phyloP scores from a whole-genome alignment of 2,797 vertebrate species.

The Pseudomugil tenellus region DNA sequence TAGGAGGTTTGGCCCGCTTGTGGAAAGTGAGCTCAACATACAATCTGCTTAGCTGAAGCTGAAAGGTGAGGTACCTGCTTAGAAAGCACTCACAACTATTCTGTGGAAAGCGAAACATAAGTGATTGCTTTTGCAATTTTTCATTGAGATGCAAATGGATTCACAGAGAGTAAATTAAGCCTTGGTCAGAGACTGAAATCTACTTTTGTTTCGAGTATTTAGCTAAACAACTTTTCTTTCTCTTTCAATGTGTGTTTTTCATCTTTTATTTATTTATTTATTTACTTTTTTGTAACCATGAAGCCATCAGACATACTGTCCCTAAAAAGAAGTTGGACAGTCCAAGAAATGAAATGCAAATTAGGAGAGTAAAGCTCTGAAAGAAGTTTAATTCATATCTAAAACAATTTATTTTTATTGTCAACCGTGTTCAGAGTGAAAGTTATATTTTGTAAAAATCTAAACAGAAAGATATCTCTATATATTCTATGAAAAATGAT shows the following conservation, averaged over 20 bases:
- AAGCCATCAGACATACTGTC: conserved; percentile 58
- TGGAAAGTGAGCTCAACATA: conserved; percentile 46
- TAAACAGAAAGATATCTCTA: background rate
- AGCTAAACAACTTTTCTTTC: conserved; percentile 70
- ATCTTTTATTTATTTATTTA: conserved; percentile 35
- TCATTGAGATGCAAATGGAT: conserved; percentile 78
- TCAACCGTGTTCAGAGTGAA: background rate
- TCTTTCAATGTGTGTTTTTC: background rate
- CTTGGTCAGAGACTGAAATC: conserved; percentile 69
- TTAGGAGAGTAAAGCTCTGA: conserved; percentile 37
- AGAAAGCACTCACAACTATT: conserved; percentile 54
- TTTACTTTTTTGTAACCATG: conserved; percentile 57
- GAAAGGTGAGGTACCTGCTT: conserved; percentile 60
- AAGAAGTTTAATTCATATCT: background rate
- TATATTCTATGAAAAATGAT: background rate
- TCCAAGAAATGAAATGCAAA: conserved; percentile 65
- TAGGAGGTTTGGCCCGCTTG: conserved; percentile 36
- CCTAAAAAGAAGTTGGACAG: conserved; percentile 76
- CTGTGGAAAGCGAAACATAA: conserved; percentile 52
- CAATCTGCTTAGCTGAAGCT: conserved; percentile 42
- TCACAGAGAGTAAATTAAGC: conserved; percentile 68
- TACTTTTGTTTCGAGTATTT: conserved; percentile 68
- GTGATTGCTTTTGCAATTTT: conserved; percentile 61
- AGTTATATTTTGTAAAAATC: background rate
- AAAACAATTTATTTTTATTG: background rate